These are phyloP conservation scores for Gallinago jamesoni DNA, from an alignment of 2,113 vertebrate genomes.

Conservation along the genomic window DNA sequence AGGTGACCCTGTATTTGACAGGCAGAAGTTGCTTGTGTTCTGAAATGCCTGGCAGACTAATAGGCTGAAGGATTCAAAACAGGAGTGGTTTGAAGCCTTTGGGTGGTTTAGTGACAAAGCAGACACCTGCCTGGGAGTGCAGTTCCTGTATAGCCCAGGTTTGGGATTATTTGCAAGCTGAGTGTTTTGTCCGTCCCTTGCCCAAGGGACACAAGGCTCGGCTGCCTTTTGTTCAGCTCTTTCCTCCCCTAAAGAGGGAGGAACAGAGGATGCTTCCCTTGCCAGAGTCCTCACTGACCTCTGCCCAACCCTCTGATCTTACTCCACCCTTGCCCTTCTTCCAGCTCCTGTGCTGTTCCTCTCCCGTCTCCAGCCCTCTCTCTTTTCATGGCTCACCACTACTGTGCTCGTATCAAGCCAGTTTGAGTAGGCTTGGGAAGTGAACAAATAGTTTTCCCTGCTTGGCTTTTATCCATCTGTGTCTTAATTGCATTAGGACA, in stretches of 20 bases:
- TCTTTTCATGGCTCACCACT: neutral
- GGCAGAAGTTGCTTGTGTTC: neutral
- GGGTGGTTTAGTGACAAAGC: constrained; percentile 12
- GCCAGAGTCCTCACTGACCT: constrained; percentile 60
- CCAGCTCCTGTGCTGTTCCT: neutral
- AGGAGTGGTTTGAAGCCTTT: neutral
- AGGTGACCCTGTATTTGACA: neutral
- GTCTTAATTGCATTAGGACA: neutral
- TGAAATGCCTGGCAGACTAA: neutral
- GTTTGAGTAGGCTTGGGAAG: neutral
- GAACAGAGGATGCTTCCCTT: constrained; percentile 66
- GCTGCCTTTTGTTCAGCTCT: constrained; percentile 64
- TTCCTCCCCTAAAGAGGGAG: constrained; percentile 62
- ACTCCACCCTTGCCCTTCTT: constrained; percentile 58
- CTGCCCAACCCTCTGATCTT: constrained; percentile 55
- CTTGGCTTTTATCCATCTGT: neutral
- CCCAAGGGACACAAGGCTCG: constrained; percentile 1
- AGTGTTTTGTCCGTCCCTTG: constrained; percentile 42
- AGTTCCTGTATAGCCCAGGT: constrained; percentile 43
- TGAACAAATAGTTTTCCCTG: neutral
- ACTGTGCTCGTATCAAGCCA: neutral
- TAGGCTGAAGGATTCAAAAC: neutral
- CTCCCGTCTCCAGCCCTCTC: neutral
- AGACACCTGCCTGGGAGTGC: constrained; percentile 21
- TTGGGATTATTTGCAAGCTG: constrained; percentile 1